These are phyloP conservation scores for Xylocopa sonorina DNA, from an alignment of 1,140 invertebrate genomes.

Conservation along the genomic window DNA sequence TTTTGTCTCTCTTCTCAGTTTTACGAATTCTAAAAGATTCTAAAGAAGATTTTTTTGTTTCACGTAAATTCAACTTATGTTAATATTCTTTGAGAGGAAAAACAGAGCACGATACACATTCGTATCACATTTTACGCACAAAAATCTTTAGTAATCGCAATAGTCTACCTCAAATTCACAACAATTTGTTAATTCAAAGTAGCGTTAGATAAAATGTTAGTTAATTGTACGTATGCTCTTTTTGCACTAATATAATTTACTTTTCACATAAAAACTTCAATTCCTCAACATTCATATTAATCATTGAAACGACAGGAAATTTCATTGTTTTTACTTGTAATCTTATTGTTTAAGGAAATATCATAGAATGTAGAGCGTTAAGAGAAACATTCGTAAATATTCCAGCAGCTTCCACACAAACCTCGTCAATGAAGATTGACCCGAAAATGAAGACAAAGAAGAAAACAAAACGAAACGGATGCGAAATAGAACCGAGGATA, in stretches of 20 bases:
- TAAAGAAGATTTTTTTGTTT: neutral
- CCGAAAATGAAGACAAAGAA: conserved; percentile 3
- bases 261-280: neutral
- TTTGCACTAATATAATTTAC: neutral
- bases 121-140: neutral
- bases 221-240: neutral
- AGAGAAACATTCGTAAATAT: conserved; percentile 9
- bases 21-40: neutral
- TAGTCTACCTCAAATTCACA: neutral
- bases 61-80: neutral
- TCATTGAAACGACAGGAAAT: too few relatives aligned
- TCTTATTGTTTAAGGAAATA: neutral
- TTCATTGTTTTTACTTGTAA: too few relatives aligned
- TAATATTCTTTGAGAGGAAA: neutral
- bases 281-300: neutral
- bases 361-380: conserved; percentile 7
- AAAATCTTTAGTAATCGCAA: conserved; percentile 8
- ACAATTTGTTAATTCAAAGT: neutral
- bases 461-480: too few relatives aligned
- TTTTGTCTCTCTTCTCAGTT: neutral
- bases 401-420: conserved; percentile 29
- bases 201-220: too few relatives aligned
- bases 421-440: neutral
- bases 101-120: neutral
- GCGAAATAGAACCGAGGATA: conserved; percentile 24